Conservation (phyloP, 2,113 vertebrate genomes). For the Micromys minutus region DNA sequence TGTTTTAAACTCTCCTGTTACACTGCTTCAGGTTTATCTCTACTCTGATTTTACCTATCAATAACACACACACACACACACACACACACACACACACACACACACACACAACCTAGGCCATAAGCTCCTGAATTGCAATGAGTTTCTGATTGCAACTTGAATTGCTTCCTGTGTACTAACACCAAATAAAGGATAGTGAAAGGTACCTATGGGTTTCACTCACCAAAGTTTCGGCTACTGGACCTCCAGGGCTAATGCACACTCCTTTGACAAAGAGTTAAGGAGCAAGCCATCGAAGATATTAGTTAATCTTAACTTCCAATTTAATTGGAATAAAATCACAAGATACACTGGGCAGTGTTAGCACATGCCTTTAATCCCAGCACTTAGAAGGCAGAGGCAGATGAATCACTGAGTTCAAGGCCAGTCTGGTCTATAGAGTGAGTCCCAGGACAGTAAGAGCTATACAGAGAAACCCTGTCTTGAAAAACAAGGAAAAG, state of each 20-base stretch:
- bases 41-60: neutral
- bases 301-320: neutral
- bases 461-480: neutral
- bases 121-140: neutral
- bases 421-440: neutral
- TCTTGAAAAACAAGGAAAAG: neutral
- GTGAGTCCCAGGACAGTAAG: neutral
- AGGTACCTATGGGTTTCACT: neutral
- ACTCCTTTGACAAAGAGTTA: neutral
- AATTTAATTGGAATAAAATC: neutral
- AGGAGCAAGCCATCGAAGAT: neutral
- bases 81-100: neutral
- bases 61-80: neutral
- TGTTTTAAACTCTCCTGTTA: neutral
- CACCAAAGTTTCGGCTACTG: neutral
- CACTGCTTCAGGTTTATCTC: neutral
- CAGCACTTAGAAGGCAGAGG: neutral
- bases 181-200: neutral
- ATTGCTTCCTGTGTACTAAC: neutral
- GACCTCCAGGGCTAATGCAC: neutral
- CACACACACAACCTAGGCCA: neutral
- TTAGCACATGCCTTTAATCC: neutral
- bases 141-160: neutral
- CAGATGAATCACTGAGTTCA: neutral
- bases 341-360: neutral